Percentiles rank a stretch among this genome's conserved stretches.
phyloP scores from a whole-genome alignment of 2,888 invertebrate genomes.

The Agriopis leucophaearia region DNA sequence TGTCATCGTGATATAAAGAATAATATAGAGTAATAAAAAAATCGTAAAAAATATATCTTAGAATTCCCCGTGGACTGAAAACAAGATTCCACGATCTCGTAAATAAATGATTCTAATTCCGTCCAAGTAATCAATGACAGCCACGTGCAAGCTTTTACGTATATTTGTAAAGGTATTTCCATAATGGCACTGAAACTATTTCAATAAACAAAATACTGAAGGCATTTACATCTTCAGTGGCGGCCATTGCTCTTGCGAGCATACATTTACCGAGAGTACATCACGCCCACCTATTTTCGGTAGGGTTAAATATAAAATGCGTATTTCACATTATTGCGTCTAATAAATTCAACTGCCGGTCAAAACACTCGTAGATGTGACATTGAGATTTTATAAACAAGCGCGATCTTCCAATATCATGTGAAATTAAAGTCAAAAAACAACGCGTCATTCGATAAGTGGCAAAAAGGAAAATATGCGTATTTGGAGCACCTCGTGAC shows the following conservation, averaged over 20 bases:
- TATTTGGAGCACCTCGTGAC: conserved; percentile 31
- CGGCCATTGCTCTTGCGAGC: conserved; percentile 70
- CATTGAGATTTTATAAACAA: conserved; percentile 60
- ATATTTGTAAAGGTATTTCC: neutral
- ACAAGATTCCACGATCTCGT: neutral
- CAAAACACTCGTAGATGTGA: conserved; percentile 60
- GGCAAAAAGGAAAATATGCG: conserved; percentile 13
- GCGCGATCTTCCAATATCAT: conserved; percentile 42
- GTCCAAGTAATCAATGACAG: conserved; percentile 1
- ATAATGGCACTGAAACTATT: conserved; percentile 1
- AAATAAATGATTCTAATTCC: neutral
- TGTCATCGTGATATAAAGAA: too few species aligned
- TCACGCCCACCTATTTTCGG: conserved; percentile 79
- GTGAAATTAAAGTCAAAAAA: conserved; percentile 27
- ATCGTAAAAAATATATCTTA: neutral
- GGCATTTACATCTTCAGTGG: conserved; percentile 59
- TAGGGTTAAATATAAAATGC: conserved; percentile 68
- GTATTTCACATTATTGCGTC: conserved; percentile 66
- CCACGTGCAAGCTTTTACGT: neutral
- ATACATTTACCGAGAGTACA: conserved; percentile 34
- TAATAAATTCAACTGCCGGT: conserved; percentile 54
- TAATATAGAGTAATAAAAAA: neutral
- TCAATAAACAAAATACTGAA: conserved; percentile 18
- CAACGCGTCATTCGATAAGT: conserved; percentile 17
- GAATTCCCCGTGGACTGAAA: conserved; percentile 2